A percentile compares a stretch with the other conserved stretches of the same genome.
These are phyloP conservation scores for Brevipalpus yothersi DNA, from an alignment of 1,140 invertebrate genomes.

Conservation along the genomic window DNA sequence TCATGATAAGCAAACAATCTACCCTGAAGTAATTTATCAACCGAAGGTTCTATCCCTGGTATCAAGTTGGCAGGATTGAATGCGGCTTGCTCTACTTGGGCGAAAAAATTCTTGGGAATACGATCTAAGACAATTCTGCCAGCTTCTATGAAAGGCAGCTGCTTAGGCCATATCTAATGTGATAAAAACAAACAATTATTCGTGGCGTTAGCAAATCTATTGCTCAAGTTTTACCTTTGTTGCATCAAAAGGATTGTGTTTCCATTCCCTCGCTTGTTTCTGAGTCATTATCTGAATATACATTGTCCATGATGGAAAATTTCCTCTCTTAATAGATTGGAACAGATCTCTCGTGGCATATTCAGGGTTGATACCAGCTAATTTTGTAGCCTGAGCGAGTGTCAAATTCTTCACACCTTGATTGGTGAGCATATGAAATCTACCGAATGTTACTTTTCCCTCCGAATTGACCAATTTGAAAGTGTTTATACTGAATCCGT, in stretches of 20 bases:
- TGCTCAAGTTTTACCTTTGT: slow-evolving; percentile 38
- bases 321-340: slow-evolving; percentile 53
- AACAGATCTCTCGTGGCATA: slow-evolving; percentile 64
- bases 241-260: slow-evolving; percentile 70
- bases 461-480: slow-evolving; percentile 69
- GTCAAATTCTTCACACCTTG: slow-evolving; percentile 68
- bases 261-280: slow-evolving; percentile 29
- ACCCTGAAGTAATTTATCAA: slow-evolving; percentile 73
- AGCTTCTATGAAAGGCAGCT: slow-evolving; percentile 71
- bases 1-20: slow-evolving; percentile 78
- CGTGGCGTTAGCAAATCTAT: not conserved
- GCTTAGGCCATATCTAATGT: slow-evolving; percentile 17
- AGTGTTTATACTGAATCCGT: slow-evolving; percentile 85
- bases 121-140: slow-evolving; percentile 66
- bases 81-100: slow-evolving; percentile 74
- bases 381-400: slow-evolving; percentile 38
- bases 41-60: slow-evolving; percentile 66
- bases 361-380: slow-evolving; percentile 54
- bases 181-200: not conserved
- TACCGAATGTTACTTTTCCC: slow-evolving; percentile 52
- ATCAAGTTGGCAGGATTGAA: slow-evolving; percentile 76
- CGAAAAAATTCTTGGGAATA: slow-evolving; percentile 78
- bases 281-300: slow-evolving; percentile 35
- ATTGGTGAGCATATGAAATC: slow-evolving; percentile 57
- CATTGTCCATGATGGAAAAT: slow-evolving; percentile 56